A percentile compares a stretch with the other conserved stretches of the same genome.
phyloP scores from a whole-genome alignment of 1,140 invertebrate species.

The Agrilus planipennis region DNA sequence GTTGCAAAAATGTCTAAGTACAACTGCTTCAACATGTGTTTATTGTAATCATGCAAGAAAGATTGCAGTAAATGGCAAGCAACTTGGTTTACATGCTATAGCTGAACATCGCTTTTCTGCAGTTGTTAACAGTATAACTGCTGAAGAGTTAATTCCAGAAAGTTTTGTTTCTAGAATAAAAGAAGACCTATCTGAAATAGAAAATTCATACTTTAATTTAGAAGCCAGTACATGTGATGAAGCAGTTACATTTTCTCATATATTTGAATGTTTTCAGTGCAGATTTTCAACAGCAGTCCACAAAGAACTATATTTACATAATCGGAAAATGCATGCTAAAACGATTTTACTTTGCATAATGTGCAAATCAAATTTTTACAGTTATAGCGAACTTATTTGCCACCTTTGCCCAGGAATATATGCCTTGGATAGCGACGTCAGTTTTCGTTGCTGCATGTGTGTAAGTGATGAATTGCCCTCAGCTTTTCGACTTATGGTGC shows the following conservation, averaged over 20 bases:
- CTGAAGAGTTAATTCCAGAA: constrained; percentile 56
- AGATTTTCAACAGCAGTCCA: constrained; percentile 59
- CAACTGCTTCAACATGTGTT: constrained; percentile 55
- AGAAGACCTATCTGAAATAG: constrained; percentile 47
- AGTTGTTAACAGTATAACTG: constrained; percentile 57
- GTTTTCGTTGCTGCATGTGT: constrained; percentile 64
- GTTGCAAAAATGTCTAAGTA: constrained; percentile 56
- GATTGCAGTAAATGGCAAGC: constrained; percentile 69
- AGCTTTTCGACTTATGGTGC: constrained; percentile 72
- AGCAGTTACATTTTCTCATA: constrained; percentile 42
- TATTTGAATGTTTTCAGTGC: constrained; percentile 76
- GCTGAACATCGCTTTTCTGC: constrained; percentile 62
- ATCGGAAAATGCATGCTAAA: constrained; percentile 72
- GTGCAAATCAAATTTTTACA: constrained; percentile 76
- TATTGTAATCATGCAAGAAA: constrained; percentile 74
- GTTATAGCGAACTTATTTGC: constrained; percentile 72
- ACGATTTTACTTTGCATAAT: constrained; percentile 66
- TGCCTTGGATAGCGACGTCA: constrained; percentile 49
- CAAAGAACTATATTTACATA: constrained; percentile 73
- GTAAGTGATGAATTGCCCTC: constrained; percentile 60
- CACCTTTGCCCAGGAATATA: constrained; percentile 71
- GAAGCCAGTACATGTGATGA: constrained; percentile 36
- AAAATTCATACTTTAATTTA: constrained; percentile 54
- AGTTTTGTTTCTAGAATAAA: constrained; percentile 56
- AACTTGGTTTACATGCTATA: constrained; percentile 64